Base-by-base conservation (phyloP, 2,888 invertebrate genomes). In the Polyommatus icarus region DNA sequence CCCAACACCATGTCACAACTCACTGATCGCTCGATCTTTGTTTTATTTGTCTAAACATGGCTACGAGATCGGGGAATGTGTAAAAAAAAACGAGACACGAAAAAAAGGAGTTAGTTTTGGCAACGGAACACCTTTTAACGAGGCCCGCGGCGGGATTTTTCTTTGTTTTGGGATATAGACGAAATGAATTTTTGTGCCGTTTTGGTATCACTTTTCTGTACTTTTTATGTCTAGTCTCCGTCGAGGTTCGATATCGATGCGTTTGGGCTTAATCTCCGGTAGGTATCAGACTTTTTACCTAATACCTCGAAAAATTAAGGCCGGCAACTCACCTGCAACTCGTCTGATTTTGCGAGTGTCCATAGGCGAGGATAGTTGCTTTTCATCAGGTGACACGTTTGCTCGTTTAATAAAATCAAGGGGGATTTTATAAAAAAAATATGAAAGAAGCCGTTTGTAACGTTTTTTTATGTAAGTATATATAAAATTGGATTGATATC, bases 91-190 rank as follows among this genome's bases (percentile, higher is more conserved):
- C 57, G 75, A 79, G 80, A 81, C 77, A 76, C 32, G 12, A 78
- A 82, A 83, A 83, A 82, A 81, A 80, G 77, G 76, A 81, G 77
- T 82, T 81, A 79, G 80, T 81, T 83, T 82, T 82, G 81, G 81
- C 82, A 81, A 79, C 80, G 81, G 80, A 80, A 83, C 84, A 84
- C 83, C 83, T 83, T 82, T 80, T 84, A 84, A 85, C 84, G 83
- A 84, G 83, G 81, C 81, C 80, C 79, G 81, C 79, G 77, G 80
- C 54, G 54, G 40, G 24, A 40, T 57, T 24, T 59, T 77, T 73
- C 67, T 79, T 76, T 75, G 61, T 77, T 77, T 72, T 77, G 71
- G 72, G 77, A 73, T 78, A 77, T 72, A 77, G 72, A 57, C 71
- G 54, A 71, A 72, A 72, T 77, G 29, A 72, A 78, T 75, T 75